Evolutionary conservation across 2,888 invertebrate species (phyloP), one percentile per base, ranked within the genome.

Genomic region (Platynereis dumerilii): DNA sequence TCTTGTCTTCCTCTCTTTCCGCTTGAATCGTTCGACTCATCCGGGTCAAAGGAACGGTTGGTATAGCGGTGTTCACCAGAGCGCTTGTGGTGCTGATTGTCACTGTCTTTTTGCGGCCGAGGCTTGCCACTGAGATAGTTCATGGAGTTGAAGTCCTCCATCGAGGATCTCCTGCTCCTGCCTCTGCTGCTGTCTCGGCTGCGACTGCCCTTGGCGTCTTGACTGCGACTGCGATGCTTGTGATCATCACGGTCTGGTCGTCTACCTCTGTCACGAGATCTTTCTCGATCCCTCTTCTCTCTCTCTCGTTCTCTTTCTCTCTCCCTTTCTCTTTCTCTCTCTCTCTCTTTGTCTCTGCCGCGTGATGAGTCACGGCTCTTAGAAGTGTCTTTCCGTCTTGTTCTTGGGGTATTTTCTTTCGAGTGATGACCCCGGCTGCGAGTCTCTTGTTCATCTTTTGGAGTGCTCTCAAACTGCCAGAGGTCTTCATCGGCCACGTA

Each of bases 81-180:
- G 3, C 39, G 12, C 24, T 10, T 54, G 10, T 28, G 17, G 28
- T 52, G 48, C 1, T 48, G 53, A 26, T 61, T 52, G 22, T 61
- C 26, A 26, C 48, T n/a, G n/a, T n/a, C 48, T 48, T 48, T 22
- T 12, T 48, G 5, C n/a, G 53, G 53, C 7, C 52, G 39, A 24
- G 61, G 54, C 29, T 53, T 54, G 1, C 61, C 61, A 39, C 61
- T 48, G 1, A 61, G 53, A 27, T 54, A 61, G 55, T 61, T 52
- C 39, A 61, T n/a, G 12, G 61, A 53, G 12, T 53, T 61, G 24
- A 52, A 54, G 24, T 61, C 61, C 20, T 61, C 61, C 24, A 61
- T 39, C 7, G 48, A 48, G 20, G 48, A 48, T 22, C 48, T 48
- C 34, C 34, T 34, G n/a, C 60, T 52, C n/a, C 48, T 17, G 10